Base-by-base conservation (phyloP, 1,140 invertebrate genomes). In the Drosophila yakuba region DNA sequence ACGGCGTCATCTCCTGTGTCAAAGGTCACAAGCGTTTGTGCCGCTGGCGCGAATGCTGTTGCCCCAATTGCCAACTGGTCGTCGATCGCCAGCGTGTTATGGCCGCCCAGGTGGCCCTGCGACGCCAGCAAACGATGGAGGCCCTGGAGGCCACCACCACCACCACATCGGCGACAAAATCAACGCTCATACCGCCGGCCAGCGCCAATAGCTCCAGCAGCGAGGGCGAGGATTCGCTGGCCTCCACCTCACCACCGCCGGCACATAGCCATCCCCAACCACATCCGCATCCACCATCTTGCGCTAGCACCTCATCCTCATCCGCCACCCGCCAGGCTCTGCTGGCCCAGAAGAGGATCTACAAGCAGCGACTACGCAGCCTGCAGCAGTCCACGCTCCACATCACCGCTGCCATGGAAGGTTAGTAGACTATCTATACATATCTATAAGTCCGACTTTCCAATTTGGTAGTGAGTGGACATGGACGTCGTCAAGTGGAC, bases 11-110 rank as follows among this genome's bases (percentile, higher is more conserved):
- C 68, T 97, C 96, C 0, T 96, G 96, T 78, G 93, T 98, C 50
- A 97, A 97, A 91, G 97, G 97, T 12, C 97, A 98, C 93, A 98
- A 98, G 90, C 94, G 95, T 50, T 93, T 96, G 43, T 96, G 96
- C 75, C 94, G 95, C 1, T 97, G 96, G 96, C 94, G 95, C 56
- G 96, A 97, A 79, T 98, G 97, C 80, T 94, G 95, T 20, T 98
- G 97, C 91, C 95, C 96, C 38, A 97, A 97, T 74, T 98, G 97
- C 88, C 94, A 96, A 57, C 93, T 98, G n/a, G 97, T 98, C 8
- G 95, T 97, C 1, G 97, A 98, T 90, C 93, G 97, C 51, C 97
- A 98, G 82, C 93, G 97, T 11, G 97, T 98, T 1, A 98, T 98
- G 97, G 97, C 97, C 10, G 97, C 97, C 11, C 96, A 97, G 92